Evolutionary conservation across 2,888 invertebrate genomes (phyloP), one percentile per base, ranked within the genome.

Genomic region (Drosophila anomelani): DNA sequence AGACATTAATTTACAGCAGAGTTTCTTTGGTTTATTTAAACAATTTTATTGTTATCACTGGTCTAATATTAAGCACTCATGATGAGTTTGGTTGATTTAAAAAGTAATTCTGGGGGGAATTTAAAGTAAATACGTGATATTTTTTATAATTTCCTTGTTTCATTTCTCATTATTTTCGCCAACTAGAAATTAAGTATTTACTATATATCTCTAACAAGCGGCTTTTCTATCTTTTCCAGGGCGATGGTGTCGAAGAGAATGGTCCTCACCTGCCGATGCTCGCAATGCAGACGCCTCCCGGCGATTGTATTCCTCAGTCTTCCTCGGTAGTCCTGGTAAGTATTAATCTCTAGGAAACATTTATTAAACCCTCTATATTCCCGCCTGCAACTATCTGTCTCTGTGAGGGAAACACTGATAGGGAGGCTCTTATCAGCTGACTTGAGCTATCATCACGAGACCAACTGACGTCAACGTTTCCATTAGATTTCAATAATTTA

Each of bases 211-310:
- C 63, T 89, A 78, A 88, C 73, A 66, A 70, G 55, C 79, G 79
- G 80, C 79, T 88, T 87, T 39, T 88, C 80, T 76, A n/a, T 51
- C 57, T 49, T 7, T 95, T 95, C 13, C 94, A 97, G 97, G 97
- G 93, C 97, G 97, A 95, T 97, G 97, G 97, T 97, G 97, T 95
- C 95, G 97, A 93, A 95, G 97, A 93, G 97, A 97, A 93, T 97
- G 97, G 97, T 96, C 96, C 87, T 96, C 96, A 89, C 96, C 96
- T 89, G 96, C 96, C 87, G 97, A 97, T 93, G 96, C 96, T 89
- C 94, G 95, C 93, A 95, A 95, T 92, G 94, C 95, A 82, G 95
- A 95, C 84, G 95, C 95, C 92, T 96, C 97, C 93, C 95, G 97
- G 94, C 96, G 97, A 92, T 94, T 95, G 85, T 97, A 97, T 94